phyloP scores from a whole-genome alignment of 2,113 vertebrate genomes.

The Leptodactylus fuscus region DNA sequence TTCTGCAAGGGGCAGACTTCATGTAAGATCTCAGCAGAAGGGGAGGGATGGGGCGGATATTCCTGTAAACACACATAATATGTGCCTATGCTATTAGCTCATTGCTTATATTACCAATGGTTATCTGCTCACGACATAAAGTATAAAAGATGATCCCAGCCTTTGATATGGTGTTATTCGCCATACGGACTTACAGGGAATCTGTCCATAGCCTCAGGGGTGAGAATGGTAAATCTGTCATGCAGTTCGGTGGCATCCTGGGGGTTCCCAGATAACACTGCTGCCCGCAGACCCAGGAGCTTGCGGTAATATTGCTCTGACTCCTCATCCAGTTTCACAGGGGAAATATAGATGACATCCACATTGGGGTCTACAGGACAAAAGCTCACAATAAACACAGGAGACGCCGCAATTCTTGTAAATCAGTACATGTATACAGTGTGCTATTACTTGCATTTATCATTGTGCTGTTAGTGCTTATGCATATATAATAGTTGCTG shows the following conservation, averaged over 20 bases:
- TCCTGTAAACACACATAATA: neutral
- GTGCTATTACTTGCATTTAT: neutral
- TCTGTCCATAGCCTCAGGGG: constrained; percentile 85
- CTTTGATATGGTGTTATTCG: neutral
- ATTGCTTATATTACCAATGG: neutral
- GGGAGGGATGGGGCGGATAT: neutral
- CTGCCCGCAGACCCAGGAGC: constrained; percentile 81
- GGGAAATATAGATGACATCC: constrained; percentile 89
- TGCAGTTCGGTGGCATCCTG: constrained; percentile 73
- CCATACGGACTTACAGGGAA: constrained; percentile 82
- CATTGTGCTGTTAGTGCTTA: neutral
- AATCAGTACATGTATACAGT: neutral
- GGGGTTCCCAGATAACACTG: constrained; percentile 73
- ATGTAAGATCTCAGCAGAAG: neutral
- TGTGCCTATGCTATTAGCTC: neutral
- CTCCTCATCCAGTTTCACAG: constrained; percentile 79
- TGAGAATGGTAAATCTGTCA: constrained; percentile 87
- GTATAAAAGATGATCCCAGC: neutral
- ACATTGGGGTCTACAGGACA: constrained; percentile 85
- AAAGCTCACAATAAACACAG: neutral
- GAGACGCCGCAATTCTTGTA: neutral
- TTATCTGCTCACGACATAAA: neutral
- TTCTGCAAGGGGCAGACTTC: constrained; percentile 17
- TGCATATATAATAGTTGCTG: neutral
- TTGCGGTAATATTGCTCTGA: constrained; percentile 82